Base-by-base conservation (phyloP, 1,140 invertebrate genomes). In the Diorhabda elongata region DNA sequence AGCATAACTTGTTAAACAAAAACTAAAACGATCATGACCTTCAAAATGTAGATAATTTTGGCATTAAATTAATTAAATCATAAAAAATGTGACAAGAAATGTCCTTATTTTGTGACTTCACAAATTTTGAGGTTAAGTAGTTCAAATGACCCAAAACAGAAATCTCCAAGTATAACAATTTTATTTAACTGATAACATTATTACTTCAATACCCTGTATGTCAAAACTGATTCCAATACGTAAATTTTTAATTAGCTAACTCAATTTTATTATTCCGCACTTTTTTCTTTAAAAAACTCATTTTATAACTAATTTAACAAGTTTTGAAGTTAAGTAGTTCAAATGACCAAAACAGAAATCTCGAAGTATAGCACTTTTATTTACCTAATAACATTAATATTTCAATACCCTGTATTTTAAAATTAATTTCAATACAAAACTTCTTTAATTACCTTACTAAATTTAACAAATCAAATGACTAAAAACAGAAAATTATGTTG, bases 321-420 rank as follows among this genome's bases (percentile, higher is more conserved):
- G n/a, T 56, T n/a, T 56, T 56, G 52, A 56, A 2, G 52, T 56
- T 56, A n/a, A 7, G 52, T 7, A 56, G n/a, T 56, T 56, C 52
- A 56, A 7, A 56, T 56, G 6, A 6, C 52, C 52, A 2, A 7
- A 56, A 56, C n/a, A 56, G n/a, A 7, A 56, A 61, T 42, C 6
- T 6, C 26, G 26, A 60, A 60, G 26, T 42, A 60, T 8, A 60
- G 1, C 6, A 60, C 6, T n/a, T 60, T 60, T 9, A 60, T n/a
- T n/a, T 9, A 26, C 26, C 41, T 8, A 42, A 62, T 5, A 62
- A 42, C 42, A 62, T 62, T 11, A 69, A 60, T 64, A 69, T 56
- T 7, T 7, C 6, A 6, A 56, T 56, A 56, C 52, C 6, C 6
- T 7, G n/a, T 6, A 6, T 6, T 56, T 56, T 56, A n/a, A 6